Base-by-base conservation (phyloP, 1,140 invertebrate genomes). In the Carcinoscorpius rotundicauda region DNA sequence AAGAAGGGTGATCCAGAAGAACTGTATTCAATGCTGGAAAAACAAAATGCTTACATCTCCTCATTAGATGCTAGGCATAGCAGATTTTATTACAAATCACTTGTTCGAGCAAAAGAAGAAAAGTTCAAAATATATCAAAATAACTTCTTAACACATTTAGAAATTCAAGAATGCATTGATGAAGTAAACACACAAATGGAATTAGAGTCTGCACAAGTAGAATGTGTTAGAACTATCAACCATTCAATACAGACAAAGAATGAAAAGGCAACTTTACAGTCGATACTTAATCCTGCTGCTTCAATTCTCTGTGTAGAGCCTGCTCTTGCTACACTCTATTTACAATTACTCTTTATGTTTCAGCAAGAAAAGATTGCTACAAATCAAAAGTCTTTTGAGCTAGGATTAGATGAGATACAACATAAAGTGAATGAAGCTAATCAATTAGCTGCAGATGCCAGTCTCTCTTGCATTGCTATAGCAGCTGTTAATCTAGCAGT, bases 131-230 rank as follows among this genome's bases (percentile, higher is more conserved):
- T 52, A 55, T 65, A 6, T 11, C 51, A n/a, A 60, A 85, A 84
- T 74, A 75, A 81, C 49, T 73, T 88, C 62, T 75, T 90, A 53
- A 86, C 85, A 4, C 83, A 86, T 68, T 78, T 79, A 65, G 86
- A 89, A 72, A 83, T 90, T 64, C 83, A 85, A 73, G 82, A 86
- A 59, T 81, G 82, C 65, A 79, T 90, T 48, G 82, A 86, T 69
- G 76, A 82, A 71, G 83, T 88, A 0, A 87, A 88, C 66, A 53
- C 10, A 60, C 29, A 60, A 59, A 4, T 10, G 9, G 51, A 49
- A 49, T 49, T n/a, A 49, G 6, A 60, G 10, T 4, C 4, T 9
- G 57, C 8, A 49, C 58, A 51, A 49, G 6, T 4, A 51, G 49
- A 64, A 62, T 11, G 10, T 56, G n/a, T 62, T 57, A 4, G 8